These are phyloP conservation scores for Sebastes kiyomatsui DNA, from an alignment of 2,797 vertebrate species.

Conservation along the genomic window DNA sequence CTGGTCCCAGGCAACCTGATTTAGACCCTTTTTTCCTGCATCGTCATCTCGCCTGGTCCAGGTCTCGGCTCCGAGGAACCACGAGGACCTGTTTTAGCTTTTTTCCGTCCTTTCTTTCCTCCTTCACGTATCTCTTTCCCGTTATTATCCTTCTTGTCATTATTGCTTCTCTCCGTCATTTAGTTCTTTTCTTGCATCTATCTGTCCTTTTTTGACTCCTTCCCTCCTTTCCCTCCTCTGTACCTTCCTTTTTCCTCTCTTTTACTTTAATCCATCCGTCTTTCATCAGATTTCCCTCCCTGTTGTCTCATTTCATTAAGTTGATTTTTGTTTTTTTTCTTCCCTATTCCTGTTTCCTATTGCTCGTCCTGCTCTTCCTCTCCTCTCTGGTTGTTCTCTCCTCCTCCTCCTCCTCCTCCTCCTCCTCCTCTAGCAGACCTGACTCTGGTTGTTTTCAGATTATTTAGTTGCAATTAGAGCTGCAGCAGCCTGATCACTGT, in stretches of 20 bases:
- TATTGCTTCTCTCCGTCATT: no score
- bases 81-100: not conserved
- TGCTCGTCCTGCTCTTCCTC: not conserved
- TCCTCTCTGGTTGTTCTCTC: not conserved
- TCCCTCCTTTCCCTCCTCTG: not conserved
- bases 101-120: not conserved
- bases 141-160: not conserved
- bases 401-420: not conserved
- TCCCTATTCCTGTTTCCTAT: not conserved
- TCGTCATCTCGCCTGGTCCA: no score
- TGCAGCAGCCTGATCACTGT: conserved; percentile 92
- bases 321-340: not conserved
- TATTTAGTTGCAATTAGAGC: conserved; percentile 97
- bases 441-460: conserved; percentile 91
- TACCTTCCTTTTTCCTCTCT: not conserved
- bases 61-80: no score
- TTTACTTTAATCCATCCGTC: not conserved
- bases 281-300: not conserved
- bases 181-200: no score
- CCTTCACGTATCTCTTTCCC: not conserved
- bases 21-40: no score
- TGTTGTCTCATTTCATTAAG: not conserved
- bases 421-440: conserved; percentile 66
- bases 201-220: not conserved
- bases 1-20: no score